phyloP scores from a whole-genome alignment of 2,888 invertebrate species.

The Leptinotarsa haldemani region DNA sequence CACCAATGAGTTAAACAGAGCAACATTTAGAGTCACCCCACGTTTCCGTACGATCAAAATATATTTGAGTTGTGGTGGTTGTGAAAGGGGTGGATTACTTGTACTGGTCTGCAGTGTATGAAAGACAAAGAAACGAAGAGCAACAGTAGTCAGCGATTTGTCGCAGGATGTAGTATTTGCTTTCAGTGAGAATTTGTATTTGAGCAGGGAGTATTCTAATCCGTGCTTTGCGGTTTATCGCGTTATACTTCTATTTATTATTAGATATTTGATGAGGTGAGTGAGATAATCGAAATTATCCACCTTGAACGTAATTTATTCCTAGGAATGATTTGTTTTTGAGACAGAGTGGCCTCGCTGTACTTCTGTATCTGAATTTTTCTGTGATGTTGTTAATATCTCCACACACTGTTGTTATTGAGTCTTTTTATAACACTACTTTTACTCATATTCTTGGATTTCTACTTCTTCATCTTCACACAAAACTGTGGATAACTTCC shows the following conservation, averaged over 20 bases:
- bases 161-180: conserved; percentile 2
- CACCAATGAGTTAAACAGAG: conserved; percentile 37
- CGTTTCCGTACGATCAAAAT: conserved; percentile 50
- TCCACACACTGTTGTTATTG: too few relatives aligned
- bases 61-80: conserved; percentile 46
- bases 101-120: conserved; percentile 21
- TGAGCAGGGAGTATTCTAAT: not conserved
- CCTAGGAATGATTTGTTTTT: too few relatives aligned
- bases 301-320: not conserved
- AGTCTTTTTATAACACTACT: too few relatives aligned
- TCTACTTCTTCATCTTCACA: too few relatives aligned
- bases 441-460: too few relatives aligned
- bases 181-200: not conserved
- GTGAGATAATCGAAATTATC: not conserved
- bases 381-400: too few relatives aligned
- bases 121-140: conserved; percentile 39
- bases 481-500: too few relatives aligned
- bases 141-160: conserved; percentile 25
- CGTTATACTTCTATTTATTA: conserved; percentile 5
- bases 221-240: not conserved
- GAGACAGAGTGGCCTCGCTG: too few relatives aligned
- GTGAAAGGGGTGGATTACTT: conserved; percentile 47
- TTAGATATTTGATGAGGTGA: not conserved
- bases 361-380: too few relatives aligned
- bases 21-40: conserved; percentile 44